A percentile compares a stretch with the other conserved stretches of the same genome.
Conservation (phyloP, 1,140 invertebrate species). For the Prorops nasuta region DNA sequence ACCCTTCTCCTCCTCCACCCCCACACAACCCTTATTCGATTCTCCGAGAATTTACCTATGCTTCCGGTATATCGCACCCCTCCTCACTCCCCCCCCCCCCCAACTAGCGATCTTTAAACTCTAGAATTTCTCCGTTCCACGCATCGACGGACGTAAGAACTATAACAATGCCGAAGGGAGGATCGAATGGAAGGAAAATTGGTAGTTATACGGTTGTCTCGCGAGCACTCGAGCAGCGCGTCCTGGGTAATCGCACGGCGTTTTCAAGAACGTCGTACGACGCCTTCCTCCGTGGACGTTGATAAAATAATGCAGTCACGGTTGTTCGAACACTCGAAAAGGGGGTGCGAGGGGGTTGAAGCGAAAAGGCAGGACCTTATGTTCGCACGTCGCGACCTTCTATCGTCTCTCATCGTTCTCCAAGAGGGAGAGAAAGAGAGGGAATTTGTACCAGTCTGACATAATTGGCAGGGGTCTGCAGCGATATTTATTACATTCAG, state of each 20-base stretch:
- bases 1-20: background rate
- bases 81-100: too few species aligned
- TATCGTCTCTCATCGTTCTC: slow-evolving; percentile 10
- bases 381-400: slow-evolving; percentile 46
- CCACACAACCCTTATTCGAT: background rate
- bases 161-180: too few species aligned
- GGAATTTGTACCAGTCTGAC: slow-evolving; percentile 15
- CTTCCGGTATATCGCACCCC: too few species aligned
- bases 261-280: slow-evolving; percentile 10
- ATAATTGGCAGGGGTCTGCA: slow-evolving; percentile 49
- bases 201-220: too few species aligned
- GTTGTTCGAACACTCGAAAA: slow-evolving; percentile 24
- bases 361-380: slow-evolving; percentile 38
- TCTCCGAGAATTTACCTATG: too few species aligned
- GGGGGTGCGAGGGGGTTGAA: slow-evolving; percentile 15
- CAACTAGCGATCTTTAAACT: too few species aligned
- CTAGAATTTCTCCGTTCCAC: too few species aligned
- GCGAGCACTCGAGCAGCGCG: too few species aligned
- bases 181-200: too few species aligned
- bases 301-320: slow-evolving; percentile 47
- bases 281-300: slow-evolving; percentile 24
- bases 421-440: background rate
- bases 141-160: too few species aligned
- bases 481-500: slow-evolving; percentile 50
- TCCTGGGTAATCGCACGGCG: background rate